Base-by-base conservation (phyloP, 1,140 invertebrate species). In the Drosophila biarmipes region DNA sequence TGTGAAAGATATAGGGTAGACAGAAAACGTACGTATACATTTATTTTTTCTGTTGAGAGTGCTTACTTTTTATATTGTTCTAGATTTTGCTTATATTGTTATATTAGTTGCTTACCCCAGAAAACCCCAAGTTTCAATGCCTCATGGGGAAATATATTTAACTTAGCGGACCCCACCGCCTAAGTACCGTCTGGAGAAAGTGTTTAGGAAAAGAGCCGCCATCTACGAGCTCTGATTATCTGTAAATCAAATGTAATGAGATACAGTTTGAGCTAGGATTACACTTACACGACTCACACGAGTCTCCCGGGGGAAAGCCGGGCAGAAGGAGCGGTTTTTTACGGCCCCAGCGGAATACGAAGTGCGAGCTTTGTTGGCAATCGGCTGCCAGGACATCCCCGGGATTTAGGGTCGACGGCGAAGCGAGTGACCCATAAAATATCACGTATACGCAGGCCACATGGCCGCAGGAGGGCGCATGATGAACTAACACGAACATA, bases 391-490 rank as follows among this genome's bases (percentile, higher is more conserved):
- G 63, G 40, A 56, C 67, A 56, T 55, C 34, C 42, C 40, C 31
- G 63, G 68, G 67, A 51, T 45, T 72, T 59, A 35, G 68, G 68
- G 68, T 72, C 53, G 54, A 51, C 46, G 38, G 34, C 75, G 52
- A 75, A 69, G 45, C 84, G 68, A 84, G 85, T 89, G 84, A 89
- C 84, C 84, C 84, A 90, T 89, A 84, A 89, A 90, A 89, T 80
- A 89, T 84, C 85, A 89, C 84, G 84, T 89, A 89, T 76, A 84
- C 80, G 78, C 81, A 67, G 75, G 63, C 51, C 67, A 61, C 37
- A 58, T 72, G 68, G 49, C 66, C 64, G 59, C 46, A 72, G 56
- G 76, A 72, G 51, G 48, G 66, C 68, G 59, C 21, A 48, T 57
- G 49, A 58, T 43, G 57, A 64, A 73, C 68, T 68, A 59, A 69